phyloP scores from a whole-genome alignment of 2,888 invertebrate species.

The Lamellibrachia columna region DNA sequence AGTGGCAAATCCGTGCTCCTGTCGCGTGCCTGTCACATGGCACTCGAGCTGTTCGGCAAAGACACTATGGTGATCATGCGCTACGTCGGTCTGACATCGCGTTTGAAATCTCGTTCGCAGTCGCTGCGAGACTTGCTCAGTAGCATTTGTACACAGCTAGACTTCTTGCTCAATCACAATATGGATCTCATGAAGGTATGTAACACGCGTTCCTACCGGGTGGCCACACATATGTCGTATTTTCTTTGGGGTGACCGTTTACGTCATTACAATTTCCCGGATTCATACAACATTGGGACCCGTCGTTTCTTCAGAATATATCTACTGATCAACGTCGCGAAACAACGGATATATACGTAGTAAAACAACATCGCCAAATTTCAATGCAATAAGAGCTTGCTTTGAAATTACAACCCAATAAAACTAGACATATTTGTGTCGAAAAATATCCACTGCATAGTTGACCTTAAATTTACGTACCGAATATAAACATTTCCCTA shows the following conservation, averaged over 20 bases:
- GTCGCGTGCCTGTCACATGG: background rate
- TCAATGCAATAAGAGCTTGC: no score
- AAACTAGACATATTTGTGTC: no score
- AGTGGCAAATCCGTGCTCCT: constrained; percentile 30
- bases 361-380: no score
- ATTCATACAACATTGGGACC: no score
- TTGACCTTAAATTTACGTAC: background rate
- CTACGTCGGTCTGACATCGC: constrained; percentile 27
- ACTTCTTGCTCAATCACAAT: constrained; percentile 23
- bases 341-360: no score
- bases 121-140: constrained; percentile 27
- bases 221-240: background rate
- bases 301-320: no score
- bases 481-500: background rate
- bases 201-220: background rate
- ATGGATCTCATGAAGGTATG: constrained; percentile 20
- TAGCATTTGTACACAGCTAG: constrained; percentile 33
- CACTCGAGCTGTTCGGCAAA: constrained; percentile 20
- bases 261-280: no score
- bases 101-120: constrained; percentile 18
- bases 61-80: constrained; percentile 30
- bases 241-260: background rate
- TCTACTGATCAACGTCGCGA: no score
- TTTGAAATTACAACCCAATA: no score
- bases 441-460: background rate